phyloP scores from a whole-genome alignment of 1,140 invertebrate species.

The Bradynema listronoti region DNA sequence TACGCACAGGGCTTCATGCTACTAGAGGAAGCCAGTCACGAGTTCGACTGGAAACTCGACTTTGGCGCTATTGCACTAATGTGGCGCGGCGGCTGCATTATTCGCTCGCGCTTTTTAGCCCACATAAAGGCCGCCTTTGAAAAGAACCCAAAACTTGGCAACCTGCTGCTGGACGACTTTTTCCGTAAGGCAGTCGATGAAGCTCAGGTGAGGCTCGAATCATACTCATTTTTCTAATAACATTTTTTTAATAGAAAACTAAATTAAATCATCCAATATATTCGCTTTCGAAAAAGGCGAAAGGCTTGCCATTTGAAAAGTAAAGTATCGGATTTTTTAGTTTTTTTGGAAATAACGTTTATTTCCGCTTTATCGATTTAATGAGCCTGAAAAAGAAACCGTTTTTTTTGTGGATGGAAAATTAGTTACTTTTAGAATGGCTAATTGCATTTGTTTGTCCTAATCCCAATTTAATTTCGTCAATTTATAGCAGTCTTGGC shows the following conservation, averaged over 20 bases:
- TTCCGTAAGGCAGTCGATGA: constrained; percentile 75
- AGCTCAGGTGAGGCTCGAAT: constrained; percentile 19
- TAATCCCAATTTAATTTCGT: neutral
- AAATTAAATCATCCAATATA: too few species aligned
- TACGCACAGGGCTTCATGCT: constrained; percentile 99
- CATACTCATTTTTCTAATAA: too few species aligned
- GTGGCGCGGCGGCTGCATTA: constrained; percentile 99
- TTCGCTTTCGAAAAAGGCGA: too few species aligned
- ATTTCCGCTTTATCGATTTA: too few species aligned
- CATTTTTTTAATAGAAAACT: too few species aligned
- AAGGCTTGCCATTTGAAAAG: too few species aligned
- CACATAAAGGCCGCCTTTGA: constrained; percentile 94
- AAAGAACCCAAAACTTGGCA: constrained; percentile 77
- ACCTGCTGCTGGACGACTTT: constrained; percentile 88
- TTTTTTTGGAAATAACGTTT: too few species aligned
- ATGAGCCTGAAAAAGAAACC: too few species aligned
- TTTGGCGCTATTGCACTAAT: constrained; percentile 96
- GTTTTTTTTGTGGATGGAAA: too few species aligned
- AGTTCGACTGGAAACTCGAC: constrained; percentile 88
- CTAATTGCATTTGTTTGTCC: too few species aligned
- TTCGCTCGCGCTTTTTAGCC: constrained; percentile 85
- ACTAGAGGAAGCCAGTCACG: constrained; percentile 80
- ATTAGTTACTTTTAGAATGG: too few species aligned
- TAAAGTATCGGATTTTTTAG: too few species aligned
- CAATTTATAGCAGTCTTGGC: constrained; percentile 61